Evolutionary conservation across 2,113 vertebrate species (phyloP).

Genomic region (Takifugu flavidus): DNA sequence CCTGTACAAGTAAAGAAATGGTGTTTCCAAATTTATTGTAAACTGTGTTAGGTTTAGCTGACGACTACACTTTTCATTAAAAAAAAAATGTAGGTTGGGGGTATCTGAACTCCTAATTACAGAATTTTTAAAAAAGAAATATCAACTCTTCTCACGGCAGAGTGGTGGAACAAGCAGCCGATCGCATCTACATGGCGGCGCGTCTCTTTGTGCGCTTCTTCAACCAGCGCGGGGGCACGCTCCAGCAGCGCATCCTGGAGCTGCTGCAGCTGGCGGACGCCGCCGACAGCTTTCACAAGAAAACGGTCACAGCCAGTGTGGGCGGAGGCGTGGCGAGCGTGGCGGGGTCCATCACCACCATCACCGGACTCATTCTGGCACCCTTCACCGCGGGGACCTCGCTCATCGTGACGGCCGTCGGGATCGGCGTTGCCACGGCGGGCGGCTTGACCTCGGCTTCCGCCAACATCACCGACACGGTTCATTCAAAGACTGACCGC

Average conservation of each 20-base stretch:
- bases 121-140: no score
- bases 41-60: no score
- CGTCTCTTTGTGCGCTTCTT: conserved; percentile 71
- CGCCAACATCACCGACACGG: conserved; percentile 76
- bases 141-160: conserved; percentile 27
- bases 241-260: conserved; percentile 66
- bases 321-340: conserved; percentile 73
- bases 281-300: conserved; percentile 73
- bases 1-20: not conserved
- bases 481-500: conserved; percentile 74
- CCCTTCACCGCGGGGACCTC: conserved; percentile 77
- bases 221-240: conserved; percentile 51
- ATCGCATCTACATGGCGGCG: conserved; percentile 74
- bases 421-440: conserved; percentile 73
- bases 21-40: not conserved
- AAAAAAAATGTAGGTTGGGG: no score
- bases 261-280: conserved; percentile 65
- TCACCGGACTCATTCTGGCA: conserved; percentile 76
- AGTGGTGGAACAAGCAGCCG: conserved; percentile 68
- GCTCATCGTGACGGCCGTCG: conserved; percentile 75
- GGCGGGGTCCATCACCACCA: conserved; percentile 72
- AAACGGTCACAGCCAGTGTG: conserved; percentile 68
- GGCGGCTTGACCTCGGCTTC: conserved; percentile 75
- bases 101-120: no score
- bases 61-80: no score